phyloP scores from a whole-genome alignment of 2,113 vertebrate genomes.

The Hypanus sabinus region DNA sequence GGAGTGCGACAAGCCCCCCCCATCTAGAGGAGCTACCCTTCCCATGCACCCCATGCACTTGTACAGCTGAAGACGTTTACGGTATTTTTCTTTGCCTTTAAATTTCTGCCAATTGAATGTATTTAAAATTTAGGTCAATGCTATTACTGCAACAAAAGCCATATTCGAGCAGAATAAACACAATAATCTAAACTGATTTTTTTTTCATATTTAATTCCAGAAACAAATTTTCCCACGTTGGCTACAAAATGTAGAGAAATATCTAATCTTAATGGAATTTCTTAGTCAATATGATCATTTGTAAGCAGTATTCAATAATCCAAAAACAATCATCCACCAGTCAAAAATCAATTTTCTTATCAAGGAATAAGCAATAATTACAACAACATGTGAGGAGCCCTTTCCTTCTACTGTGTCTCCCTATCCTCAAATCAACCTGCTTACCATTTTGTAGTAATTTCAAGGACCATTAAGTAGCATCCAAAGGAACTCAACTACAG shows the following conservation, averaged over 20 bases:
- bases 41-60: too few species aligned
- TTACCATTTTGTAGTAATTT: neutral
- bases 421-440: neutral
- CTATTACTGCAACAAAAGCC: too few species aligned
- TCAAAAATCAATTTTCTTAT: neutral
- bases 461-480: neutral
- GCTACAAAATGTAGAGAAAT: neutral
- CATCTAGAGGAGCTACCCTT: too few species aligned
- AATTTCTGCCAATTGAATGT: neutral
- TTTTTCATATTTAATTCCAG: neutral
- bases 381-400: neutral
- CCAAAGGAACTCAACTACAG: too few species aligned
- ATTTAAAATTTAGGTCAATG: neutral
- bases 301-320: neutral
- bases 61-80: neutral
- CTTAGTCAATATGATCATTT: neutral
- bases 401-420: neutral
- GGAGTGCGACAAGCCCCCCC: too few species aligned
- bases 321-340: neutral
- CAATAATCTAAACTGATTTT: neutral
- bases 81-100: neutral
- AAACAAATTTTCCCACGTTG: neutral
- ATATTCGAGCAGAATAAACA: too few species aligned
- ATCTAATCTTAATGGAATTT: slow-evolving; percentile 1
- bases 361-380: neutral